Percentiles rank a stretch among this genome's conserved stretches.
phyloP scores from a whole-genome alignment of 2,888 invertebrate genomes.

The Hypolimnas misippus region DNA sequence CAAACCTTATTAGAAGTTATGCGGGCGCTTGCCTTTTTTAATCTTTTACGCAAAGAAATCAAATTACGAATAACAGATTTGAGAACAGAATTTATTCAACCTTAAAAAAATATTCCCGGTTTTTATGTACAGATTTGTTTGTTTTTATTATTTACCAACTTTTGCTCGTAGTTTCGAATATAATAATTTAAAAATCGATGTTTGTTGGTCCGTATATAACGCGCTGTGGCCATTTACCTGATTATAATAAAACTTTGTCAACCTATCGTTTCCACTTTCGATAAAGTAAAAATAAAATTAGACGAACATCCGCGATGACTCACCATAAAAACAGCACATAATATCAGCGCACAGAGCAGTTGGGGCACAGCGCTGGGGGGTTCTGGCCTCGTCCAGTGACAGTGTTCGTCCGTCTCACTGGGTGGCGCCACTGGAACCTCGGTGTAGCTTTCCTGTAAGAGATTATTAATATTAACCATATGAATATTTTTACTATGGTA shows the following conservation, averaged over 20 bases:
- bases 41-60: neutral
- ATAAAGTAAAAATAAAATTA: too few relatives aligned
- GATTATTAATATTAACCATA: neutral
- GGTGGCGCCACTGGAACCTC: slow-evolving; percentile 74
- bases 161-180: too few relatives aligned
- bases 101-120: too few relatives aligned
- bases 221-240: too few relatives aligned
- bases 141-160: too few relatives aligned
- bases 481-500: too few relatives aligned
- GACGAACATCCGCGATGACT: too few relatives aligned
- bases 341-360: slow-evolving; percentile 85
- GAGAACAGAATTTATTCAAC: neutral
- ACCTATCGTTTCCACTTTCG: too few relatives aligned
- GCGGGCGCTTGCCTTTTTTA: neutral
- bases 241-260: too few relatives aligned
- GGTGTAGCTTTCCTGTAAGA: slow-evolving; percentile 79
- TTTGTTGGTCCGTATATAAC: too few relatives aligned
- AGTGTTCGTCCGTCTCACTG: slow-evolving; percentile 78
- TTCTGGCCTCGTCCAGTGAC: slow-evolving; percentile 77
- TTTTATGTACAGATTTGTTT: too few relatives aligned
- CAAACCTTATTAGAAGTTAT: neutral
- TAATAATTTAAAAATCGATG: too few relatives aligned
- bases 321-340: slow-evolving; percentile 90
- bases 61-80: neutral
- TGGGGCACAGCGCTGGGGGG: slow-evolving; percentile 86